These are phyloP conservation scores for Peromyscus californicus DNA, from an alignment of 2,113 vertebrate genomes.

Conservation along the genomic window DNA sequence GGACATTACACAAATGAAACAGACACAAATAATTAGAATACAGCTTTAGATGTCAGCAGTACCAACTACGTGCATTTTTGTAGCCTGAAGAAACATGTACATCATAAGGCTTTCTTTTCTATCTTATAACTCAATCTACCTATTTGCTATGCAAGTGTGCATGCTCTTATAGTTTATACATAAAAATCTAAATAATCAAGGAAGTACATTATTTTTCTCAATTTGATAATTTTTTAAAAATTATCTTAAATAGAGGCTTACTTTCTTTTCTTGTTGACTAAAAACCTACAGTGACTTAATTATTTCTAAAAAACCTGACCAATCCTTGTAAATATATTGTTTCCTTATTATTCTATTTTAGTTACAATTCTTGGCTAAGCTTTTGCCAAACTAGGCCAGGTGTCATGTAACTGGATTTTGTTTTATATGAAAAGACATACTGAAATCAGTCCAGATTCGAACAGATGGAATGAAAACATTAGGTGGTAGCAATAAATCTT, in stretches of 20 bases:
- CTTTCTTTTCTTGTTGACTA: conserved; percentile 38
- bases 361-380: conserved; percentile 52
- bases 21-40: conserved; percentile 34
- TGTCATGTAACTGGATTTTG: conserved; percentile 73
- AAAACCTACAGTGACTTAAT: neutral
- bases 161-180: neutral
- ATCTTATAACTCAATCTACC: neutral
- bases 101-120: neutral
- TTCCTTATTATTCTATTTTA: conserved; percentile 53
- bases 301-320: conserved; percentile 1
- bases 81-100: neutral
- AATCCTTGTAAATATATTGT: conserved; percentile 22
- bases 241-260: conserved; percentile 32
- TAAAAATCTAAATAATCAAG: conserved; percentile 44
- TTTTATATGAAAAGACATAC: conserved; percentile 71
- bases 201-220: conserved; percentile 22
- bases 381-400: conserved; percentile 61
- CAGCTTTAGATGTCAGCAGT: conserved; percentile 30
- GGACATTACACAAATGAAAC: conserved; percentile 38
- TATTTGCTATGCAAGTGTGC: neutral
- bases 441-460: conserved; percentile 75
- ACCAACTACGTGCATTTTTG: neutral
- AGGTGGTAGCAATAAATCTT: conserved; percentile 72
- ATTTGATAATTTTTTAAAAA: conserved; percentile 1
- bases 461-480: conserved; percentile 78